Conservation (phyloP, 2,888 invertebrate genomes). For the Poecilobothrus nobilitatus region DNA sequence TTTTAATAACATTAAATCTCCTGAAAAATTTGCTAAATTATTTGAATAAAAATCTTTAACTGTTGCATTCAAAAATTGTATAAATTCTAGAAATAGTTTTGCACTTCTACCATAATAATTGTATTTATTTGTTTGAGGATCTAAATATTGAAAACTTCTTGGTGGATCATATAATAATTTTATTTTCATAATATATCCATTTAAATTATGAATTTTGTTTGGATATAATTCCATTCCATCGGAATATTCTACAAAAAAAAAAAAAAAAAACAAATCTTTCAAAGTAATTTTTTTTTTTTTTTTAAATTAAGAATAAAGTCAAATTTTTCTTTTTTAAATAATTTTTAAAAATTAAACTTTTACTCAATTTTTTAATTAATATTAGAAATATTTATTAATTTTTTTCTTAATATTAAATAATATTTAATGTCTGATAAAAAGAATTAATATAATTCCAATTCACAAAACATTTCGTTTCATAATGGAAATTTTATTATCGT, state of each 20-base stretch:
- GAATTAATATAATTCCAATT: too few species aligned
- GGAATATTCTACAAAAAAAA: neutral
- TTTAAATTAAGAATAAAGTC: too few species aligned
- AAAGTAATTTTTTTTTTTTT: too few species aligned
- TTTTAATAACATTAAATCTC: neutral
- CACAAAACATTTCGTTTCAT: too few species aligned
- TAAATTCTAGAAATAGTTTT: neutral
- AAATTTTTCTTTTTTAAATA: too few species aligned
- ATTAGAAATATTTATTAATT: too few species aligned
- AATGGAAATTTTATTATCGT: too few species aligned
- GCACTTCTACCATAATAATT: neutral
- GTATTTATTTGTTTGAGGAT: neutral
- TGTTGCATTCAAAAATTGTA: neutral
- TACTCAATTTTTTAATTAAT: too few species aligned
- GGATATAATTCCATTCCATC: neutral
- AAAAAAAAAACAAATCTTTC: too few species aligned
- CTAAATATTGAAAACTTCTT: neutral
- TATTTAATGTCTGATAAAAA: too few species aligned
- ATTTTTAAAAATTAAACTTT: too few species aligned
- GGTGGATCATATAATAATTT: neutral
- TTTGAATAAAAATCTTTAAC: neutral
- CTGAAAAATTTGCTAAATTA: neutral
- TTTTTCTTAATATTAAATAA: too few species aligned
- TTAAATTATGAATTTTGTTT: neutral
- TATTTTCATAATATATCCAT: slow-evolving; percentile 1